phyloP scores from a whole-genome alignment of 2,797 vertebrate species.

The Gastrophryne carolinensis region DNA sequence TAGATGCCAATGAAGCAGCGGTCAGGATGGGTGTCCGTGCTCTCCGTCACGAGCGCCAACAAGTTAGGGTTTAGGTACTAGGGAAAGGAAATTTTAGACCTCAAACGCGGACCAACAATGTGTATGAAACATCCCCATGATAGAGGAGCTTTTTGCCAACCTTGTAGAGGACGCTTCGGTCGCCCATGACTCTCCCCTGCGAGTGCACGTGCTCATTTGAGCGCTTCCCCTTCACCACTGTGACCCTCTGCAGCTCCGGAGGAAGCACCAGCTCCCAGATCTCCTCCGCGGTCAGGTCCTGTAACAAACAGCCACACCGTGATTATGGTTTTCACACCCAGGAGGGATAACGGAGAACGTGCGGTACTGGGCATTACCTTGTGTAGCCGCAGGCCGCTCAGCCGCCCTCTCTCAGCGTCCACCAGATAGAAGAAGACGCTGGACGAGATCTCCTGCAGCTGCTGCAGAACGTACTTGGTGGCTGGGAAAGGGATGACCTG shows the following conservation, averaged over 20 bases:
- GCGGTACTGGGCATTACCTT: conserved; percentile 66
- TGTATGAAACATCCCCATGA: too few relatives aligned
- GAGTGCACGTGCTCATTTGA: conserved; percentile 94
- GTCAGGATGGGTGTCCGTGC: conserved; percentile 86
- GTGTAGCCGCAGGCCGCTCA: conserved; percentile 87
- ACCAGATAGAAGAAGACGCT: conserved; percentile 91
- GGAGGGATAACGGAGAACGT: not conserved
- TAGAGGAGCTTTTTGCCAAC: too few relatives aligned
- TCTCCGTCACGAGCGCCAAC: conserved; percentile 91
- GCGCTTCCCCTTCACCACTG: conserved; percentile 87
- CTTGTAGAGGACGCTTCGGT: conserved; percentile 98
- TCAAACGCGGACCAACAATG: too few relatives aligned
- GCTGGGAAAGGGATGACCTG: conserved; percentile 93
- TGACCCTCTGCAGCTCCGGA: conserved; percentile 83
- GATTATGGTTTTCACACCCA: too few relatives aligned
- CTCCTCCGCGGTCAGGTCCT: conserved; percentile 89
- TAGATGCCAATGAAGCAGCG: conserved; percentile 90
- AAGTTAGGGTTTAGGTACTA: conserved; percentile 97
- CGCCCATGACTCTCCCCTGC: conserved; percentile 96
- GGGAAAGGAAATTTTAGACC: not conserved
- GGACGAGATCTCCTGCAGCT: conserved; percentile 87
- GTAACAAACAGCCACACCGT: too few relatives aligned
- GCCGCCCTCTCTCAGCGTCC: conserved; percentile 80
- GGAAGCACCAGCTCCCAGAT: conserved; percentile 91
- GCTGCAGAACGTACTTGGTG: conserved; percentile 89